Conservation (phyloP, 2,888 invertebrate species). For the Folsomia manolachei region DNA sequence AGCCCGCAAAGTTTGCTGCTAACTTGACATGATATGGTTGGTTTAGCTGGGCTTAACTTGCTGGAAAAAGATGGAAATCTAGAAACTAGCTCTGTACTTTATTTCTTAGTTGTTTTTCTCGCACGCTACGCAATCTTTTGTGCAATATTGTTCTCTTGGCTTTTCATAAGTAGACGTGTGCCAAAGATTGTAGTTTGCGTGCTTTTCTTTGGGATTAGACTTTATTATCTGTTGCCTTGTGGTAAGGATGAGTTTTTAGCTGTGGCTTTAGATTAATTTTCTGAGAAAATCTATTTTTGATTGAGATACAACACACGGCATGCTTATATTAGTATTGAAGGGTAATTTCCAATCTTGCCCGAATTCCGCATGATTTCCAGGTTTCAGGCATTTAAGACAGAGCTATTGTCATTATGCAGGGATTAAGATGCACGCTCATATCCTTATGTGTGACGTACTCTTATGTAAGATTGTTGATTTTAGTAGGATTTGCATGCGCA, state of each 20-base stretch:
- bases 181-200: not conserved
- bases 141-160: not conserved
- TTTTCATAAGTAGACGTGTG: not conserved
- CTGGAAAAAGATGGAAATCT: not conserved
- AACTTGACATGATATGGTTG: too few relatives aligned
- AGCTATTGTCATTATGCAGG: not conserved
- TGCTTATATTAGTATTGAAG: not conserved
- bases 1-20: not conserved
- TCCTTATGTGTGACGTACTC: too few relatives aligned
- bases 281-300: too few relatives aligned
- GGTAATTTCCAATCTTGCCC: not conserved
- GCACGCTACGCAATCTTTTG: not conserved
- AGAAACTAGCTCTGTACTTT: not conserved
- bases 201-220: not conserved
- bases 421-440: not conserved
- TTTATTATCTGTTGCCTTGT: too few relatives aligned
- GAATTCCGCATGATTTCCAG: too few relatives aligned
- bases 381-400: too few relatives aligned
- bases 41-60: too few relatives aligned
- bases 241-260: too few relatives aligned
- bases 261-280: too few relatives aligned
- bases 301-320: not conserved
- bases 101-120: not conserved
- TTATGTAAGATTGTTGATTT: too few relatives aligned
- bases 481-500: not conserved